These are phyloP conservation scores for Cavia aperea DNA, from an alignment of 2,113 vertebrate species.

Conservation along the genomic window DNA sequence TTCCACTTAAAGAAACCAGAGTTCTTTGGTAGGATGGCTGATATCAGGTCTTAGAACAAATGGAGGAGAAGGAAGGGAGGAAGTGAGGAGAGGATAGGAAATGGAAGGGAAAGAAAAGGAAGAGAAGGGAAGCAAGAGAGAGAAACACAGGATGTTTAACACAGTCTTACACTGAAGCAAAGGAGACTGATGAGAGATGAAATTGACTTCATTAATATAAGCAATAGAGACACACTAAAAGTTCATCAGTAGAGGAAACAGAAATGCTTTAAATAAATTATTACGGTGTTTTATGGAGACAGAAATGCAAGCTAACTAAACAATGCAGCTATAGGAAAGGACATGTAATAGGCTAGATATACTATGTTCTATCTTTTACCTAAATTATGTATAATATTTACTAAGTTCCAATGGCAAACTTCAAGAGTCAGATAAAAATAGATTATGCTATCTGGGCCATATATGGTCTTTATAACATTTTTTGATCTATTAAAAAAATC, in stretches of 20 bases:
- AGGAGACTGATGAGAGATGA: neutral
- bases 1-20: neutral
- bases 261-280: conserved; percentile 32
- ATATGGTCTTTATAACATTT: neutral
- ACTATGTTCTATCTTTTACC: neutral
- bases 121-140: neutral
- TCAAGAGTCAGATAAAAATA: neutral
- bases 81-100: neutral
- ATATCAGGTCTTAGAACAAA: neutral
- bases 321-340: conserved; percentile 5
- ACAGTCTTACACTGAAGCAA: neutral
- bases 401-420: neutral
- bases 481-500: neutral
- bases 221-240: neutral
- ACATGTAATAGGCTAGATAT: neutral
- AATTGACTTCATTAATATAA: conserved; percentile 7
- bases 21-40: neutral
- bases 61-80: neutral
- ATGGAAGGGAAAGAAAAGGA: neutral
- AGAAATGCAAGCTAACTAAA: conserved; percentile 19
- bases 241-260: neutral
- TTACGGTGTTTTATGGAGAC: neutral
- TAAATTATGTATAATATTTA: no score
- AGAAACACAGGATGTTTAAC: neutral
- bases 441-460: neutral